phyloP scores from a whole-genome alignment of 2,113 vertebrate species.

The Crotophaga sulcirostris region DNA sequence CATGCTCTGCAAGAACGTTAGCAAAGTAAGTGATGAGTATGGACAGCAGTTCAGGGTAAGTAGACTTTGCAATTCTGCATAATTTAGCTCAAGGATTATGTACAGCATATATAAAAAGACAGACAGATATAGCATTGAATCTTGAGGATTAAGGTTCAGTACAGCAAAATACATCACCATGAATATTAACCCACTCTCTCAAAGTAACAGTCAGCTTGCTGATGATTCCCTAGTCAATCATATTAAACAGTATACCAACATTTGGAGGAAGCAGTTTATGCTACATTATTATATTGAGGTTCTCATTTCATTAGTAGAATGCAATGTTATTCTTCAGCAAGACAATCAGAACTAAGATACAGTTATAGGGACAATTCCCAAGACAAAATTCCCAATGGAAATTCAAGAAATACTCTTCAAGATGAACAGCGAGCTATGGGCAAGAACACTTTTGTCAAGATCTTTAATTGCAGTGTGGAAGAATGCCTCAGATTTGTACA shows the following conservation, averaged over 20 bases:
- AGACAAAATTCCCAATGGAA: background rate
- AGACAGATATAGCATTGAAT: background rate
- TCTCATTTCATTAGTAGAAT: background rate
- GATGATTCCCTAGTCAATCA: background rate
- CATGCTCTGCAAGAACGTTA: background rate
- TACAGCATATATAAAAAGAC: background rate
- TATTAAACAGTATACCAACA: background rate
- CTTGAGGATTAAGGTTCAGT: background rate
- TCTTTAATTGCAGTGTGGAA: background rate
- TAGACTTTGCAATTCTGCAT: background rate
- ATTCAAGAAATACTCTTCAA: background rate
- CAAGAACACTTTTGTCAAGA: background rate
- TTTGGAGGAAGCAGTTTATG: background rate
- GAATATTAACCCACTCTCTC: constrained; percentile 12
- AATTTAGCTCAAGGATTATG: constrained; percentile 16
- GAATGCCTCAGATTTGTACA: background rate
- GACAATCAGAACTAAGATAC: background rate
- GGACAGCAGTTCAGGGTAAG: background rate
- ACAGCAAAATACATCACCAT: background rate
- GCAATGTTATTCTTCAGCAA: background rate
- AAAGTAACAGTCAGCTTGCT: background rate
- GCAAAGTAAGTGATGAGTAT: background rate
- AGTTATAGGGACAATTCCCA: background rate
- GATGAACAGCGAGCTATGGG: background rate
- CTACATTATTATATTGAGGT: background rate